Evolutionary conservation across 2,797 vertebrate species (phyloP), one percentile per base, ranked within the genome.

Genomic region (Coregonus suidteri): DNA sequence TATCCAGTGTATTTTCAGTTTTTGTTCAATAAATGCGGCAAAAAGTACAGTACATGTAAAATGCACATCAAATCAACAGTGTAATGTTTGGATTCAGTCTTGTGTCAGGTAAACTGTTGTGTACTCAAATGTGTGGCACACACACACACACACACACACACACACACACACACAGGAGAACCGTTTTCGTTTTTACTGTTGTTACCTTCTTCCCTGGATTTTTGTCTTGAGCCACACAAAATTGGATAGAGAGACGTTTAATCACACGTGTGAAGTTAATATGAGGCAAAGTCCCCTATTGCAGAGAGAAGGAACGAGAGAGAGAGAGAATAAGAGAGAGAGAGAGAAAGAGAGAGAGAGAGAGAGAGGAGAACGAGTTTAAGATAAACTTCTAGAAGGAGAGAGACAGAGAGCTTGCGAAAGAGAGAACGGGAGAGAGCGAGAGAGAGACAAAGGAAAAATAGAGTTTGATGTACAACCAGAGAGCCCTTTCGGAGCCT

Each of bases 231-330:
- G 81, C 81, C 79, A 79, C 80, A 74, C 82, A 65, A 79, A 90
- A 90, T 83, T 85, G 84, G 83, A 87, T 74, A 64, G 72, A 84
- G 78, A 83, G 74, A 83, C 82, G 85, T 91, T 86, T 83, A 84
- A 88, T 90, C 87, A 79, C 73, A 79, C 73, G 65, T 82, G 81
- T 81, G 78, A 87, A 86, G 80, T 83, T 82, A 76, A 84, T 77
- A 81, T 67, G 77, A 62, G 81, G 70, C 7, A 78, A 82, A 81
- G 54, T 15, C 73, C 62, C 62, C 71, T 70, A 73, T 73, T 68
- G 65, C 31, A 53, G 3, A 65, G 74, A 79, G 69, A 52, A 54
- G n/a, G 53, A 13, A n/a, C 64, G 11, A 62, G 64, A 76, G 31
- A 77, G 56, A 73, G 73, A 79, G 75, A 82, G 75, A 75, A 25